phyloP scores from a whole-genome alignment of 2,797 vertebrate species.

The Clamator glandarius region DNA sequence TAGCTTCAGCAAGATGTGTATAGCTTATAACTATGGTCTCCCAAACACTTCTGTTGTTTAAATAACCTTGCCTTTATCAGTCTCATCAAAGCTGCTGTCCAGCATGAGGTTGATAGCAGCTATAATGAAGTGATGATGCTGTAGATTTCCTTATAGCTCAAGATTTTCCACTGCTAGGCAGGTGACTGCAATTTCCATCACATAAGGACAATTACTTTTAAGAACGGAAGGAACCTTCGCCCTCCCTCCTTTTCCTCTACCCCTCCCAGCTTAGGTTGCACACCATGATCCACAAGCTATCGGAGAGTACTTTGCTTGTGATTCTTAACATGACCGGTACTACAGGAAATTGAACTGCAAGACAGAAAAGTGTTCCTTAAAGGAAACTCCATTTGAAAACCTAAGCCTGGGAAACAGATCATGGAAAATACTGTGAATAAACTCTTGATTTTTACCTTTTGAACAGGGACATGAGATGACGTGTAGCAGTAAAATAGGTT shows the following conservation, averaged over 20 bases:
- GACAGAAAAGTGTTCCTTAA: slow-evolving; percentile 72
- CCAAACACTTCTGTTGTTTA: neutral
- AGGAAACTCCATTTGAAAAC: slow-evolving; percentile 72
- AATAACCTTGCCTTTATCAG: slow-evolving; percentile 36
- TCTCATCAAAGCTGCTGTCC: slow-evolving; percentile 54
- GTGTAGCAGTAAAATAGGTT: slow-evolving; percentile 54
- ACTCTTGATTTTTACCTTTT: slow-evolving; percentile 67
- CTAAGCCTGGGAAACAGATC: slow-evolving; percentile 78
- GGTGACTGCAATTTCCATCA: slow-evolving; percentile 72
- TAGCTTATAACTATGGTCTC: neutral
- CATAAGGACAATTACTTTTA: slow-evolving; percentile 64
- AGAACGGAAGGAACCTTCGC: slow-evolving; percentile 64
- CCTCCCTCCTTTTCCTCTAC: slow-evolving; percentile 55
- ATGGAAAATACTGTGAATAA: slow-evolving; percentile 73
- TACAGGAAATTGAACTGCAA: slow-evolving; percentile 80
- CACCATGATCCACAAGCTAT: slow-evolving; percentile 49
- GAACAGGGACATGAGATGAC: slow-evolving; percentile 61
- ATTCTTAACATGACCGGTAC: slow-evolving; percentile 63
- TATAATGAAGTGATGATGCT: slow-evolving; percentile 48
- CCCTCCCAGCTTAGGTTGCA: slow-evolving; percentile 48
- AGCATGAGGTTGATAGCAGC: slow-evolving; percentile 20
- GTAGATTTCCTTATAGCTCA: slow-evolving; percentile 39
- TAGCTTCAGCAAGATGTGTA: neutral
- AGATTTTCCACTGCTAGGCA: slow-evolving; percentile 57
- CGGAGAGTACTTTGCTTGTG: slow-evolving; percentile 65